Evolutionary conservation across 1,140 invertebrate species (phyloP), one percentile per base, ranked within the genome.

Genomic region (Caenorhabditis latens): DNA sequence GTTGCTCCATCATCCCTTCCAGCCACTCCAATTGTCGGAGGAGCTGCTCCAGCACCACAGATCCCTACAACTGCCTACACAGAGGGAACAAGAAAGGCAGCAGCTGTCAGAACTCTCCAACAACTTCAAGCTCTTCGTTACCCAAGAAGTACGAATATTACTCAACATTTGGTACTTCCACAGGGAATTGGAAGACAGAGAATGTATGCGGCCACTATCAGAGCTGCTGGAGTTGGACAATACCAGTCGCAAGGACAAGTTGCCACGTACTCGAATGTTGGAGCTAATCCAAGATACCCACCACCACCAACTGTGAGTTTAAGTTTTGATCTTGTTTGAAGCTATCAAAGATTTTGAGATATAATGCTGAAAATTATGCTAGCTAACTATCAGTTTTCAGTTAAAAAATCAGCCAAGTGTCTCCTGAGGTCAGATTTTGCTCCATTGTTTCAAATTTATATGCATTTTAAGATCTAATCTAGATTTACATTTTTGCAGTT

Each of bases 291-390:
- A 48, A 53, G 58, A 55, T 50, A 48, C 42, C 84, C 84, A 55
- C 84, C 84, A 55, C 84, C 84, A 24, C 84, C 84, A 53, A 65
- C 84, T 55, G 84, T 85, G 43, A 50, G n/a, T 63, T 84, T 32
- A 32, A 32, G 2, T 32, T 32, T 2, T 32, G 2, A 11, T 8
- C 8, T 13, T 55, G 55, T 16, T 16, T 2, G 4, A 1, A 53
- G 9, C 4, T 58, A 6, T 58, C 55, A 58, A 5, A 58, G 55
- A 58, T 32, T 32, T 32, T 32, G 32, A 32, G 32, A 32, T 32
- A 32, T 32, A 2, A 32, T 32, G 32, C 2, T 32, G 32, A 32
- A 32, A 32, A 32, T 0, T 0, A 32, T 32, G 2, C 2, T 32
- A 1, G 2, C 2, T 32, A 32, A 32, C 32, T 32, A 32, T 32